Percentiles rank a stretch among this genome's conserved stretches.
Conservation (phyloP, 2,888 invertebrate genomes). For the Entomobrya multifasciata region DNA sequence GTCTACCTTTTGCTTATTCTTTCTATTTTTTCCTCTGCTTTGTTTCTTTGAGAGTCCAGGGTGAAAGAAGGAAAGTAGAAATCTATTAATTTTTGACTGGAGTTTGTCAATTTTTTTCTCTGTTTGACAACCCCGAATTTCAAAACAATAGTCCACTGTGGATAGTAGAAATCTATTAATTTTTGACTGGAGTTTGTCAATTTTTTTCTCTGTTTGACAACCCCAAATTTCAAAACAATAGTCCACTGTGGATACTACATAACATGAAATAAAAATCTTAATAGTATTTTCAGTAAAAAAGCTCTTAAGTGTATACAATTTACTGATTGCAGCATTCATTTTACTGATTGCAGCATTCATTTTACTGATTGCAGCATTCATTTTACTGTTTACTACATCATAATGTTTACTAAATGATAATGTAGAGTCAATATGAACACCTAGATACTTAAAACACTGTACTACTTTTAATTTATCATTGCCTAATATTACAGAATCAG, state of each 20-base stretch:
- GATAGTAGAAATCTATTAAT: neutral
- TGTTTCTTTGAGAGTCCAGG: too few species aligned
- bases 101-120: neutral
- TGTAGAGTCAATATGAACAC: constrained; percentile 33
- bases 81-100: constrained; percentile 28
- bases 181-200: neutral
- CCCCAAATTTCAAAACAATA: constrained; percentile 8
- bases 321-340: neutral
- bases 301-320: neutral
- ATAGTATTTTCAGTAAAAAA: neutral
- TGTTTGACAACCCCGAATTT: constrained; percentile 17
- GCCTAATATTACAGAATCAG: too few species aligned
- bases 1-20: neutral
- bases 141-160: constrained; percentile 15
- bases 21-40: neutral
- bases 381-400: too few species aligned
- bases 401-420: constrained; percentile 17
- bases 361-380: too few species aligned
- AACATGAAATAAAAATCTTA: constrained; percentile 38
- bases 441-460: constrained; percentile 42
- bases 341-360: neutral
- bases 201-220: neutral
- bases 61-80: neutral
- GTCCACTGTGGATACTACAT: constrained; percentile 17
- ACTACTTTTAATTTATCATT: constrained; percentile 40